Evolutionary conservation across 2,113 vertebrate genomes (phyloP).

Genomic region (Hippocampus guttulatus): DNA sequence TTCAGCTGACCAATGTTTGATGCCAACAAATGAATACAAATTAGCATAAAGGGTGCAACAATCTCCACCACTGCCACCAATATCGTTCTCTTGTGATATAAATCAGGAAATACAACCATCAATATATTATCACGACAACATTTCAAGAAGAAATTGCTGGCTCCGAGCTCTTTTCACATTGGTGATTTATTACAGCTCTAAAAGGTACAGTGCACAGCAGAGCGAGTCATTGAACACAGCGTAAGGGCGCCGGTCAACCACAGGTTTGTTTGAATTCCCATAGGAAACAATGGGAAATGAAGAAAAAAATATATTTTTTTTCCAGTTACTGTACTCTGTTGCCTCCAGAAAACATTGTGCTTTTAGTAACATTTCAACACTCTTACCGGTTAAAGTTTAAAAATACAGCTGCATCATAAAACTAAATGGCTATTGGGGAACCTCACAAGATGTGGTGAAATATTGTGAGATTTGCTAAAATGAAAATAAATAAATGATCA

Average conservation of each 20-base stretch:
- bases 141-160: neutral
- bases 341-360: too few relatives aligned
- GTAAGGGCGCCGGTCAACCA: neutral
- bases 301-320: neutral
- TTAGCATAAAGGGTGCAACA: neutral
- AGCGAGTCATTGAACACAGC: neutral
- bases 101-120: neutral
- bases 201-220: neutral
- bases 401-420: neutral
- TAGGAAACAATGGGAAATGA: neutral
- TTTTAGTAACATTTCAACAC: neutral
- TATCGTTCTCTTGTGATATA: neutral
- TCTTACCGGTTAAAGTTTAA: neutral
- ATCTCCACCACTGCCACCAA: neutral
- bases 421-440: too few relatives aligned
- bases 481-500: too few relatives aligned
- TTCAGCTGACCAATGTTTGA: constrained; percentile 36
- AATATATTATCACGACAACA: neutral
- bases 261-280: neutral
- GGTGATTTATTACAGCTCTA: neutral
- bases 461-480: too few relatives aligned
- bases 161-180: neutral
- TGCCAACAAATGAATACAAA: constrained; percentile 16
- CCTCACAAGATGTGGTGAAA: too few relatives aligned
- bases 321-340: too few relatives aligned